A percentile compares a stretch with the other conserved stretches of the same genome.
Conservation (phyloP, 1,140 invertebrate genomes). For the Bombus balteatus region DNA sequence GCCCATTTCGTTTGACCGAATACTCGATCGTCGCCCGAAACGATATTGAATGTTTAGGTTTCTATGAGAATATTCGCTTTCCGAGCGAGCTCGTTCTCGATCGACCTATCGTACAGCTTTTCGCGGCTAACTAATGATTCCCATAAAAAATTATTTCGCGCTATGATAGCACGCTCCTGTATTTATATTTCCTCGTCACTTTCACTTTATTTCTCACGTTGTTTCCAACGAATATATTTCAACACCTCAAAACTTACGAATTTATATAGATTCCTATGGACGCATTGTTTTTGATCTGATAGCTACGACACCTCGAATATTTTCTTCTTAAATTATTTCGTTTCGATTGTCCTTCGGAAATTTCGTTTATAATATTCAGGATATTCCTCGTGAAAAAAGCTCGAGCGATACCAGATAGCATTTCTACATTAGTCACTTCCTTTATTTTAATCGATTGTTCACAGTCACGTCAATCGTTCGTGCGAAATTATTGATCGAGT, state of each 20-base stretch:
- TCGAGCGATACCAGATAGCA: too few relatives aligned
- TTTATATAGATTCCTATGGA: neutral
- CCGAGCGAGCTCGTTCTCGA: neutral
- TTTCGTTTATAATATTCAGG: too few relatives aligned
- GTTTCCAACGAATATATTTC: neutral
- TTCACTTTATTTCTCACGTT: neutral
- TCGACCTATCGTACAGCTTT: neutral
- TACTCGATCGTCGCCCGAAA: conserved; percentile 15
- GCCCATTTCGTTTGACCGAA: conserved; percentile 12
- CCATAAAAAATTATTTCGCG: neutral
- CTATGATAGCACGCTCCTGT: neutral
- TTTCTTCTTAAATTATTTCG: neutral
- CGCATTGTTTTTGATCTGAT: neutral
- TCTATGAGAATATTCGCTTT: conserved; percentile 15
- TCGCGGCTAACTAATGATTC: neutral
- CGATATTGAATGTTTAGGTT: conserved; percentile 42
- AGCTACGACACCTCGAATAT: neutral
- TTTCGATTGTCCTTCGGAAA: too few relatives aligned
- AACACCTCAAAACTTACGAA: neutral
- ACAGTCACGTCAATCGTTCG: too few relatives aligned
- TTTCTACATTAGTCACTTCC: too few relatives aligned
- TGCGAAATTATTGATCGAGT: too few relatives aligned
- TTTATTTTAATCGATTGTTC: too few relatives aligned
- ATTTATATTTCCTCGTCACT: neutral
- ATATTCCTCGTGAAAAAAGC: too few relatives aligned